Evolutionary conservation across 2,797 vertebrate genomes (phyloP), one percentile per base, ranked within the genome.

Genomic region (Gymnodraco acuticeps): DNA sequence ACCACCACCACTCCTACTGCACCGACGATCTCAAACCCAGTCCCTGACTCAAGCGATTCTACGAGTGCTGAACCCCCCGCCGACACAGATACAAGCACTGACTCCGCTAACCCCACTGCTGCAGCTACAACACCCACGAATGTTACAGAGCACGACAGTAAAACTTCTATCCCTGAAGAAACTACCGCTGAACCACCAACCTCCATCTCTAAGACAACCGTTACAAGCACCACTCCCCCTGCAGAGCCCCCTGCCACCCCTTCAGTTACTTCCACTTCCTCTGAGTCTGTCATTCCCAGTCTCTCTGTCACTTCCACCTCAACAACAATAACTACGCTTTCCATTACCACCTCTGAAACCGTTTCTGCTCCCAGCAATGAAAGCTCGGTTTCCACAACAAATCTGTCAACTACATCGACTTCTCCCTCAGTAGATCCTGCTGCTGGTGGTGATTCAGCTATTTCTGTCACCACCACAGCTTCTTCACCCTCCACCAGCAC

Each of bases 1-100:
- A 12, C 56, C 56, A 59, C 75, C 45, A 54, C 77, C 50, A 41
- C 77, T 54, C 64, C 66, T 0, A 60, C 87, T 65, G 55, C 31
- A 77, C 70, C 14, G 52, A 85, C 89, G 87, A 86, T 81, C 86
- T 87, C 90, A 74, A 50, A 79, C 76, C 75, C 83, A 23, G 63
- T 72, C 73, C 73, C 84, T 14, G 81, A 88, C 79, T 69, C 86
- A n/a, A 73, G 73, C 31, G 19, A 72, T 71, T 43, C 65, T 38
- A 73, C 66, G 47, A 87, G 78, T 86, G 77, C 88, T 82, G 82
- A 66, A 70, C 61, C 66, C 60, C 78, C 82, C 66, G 47, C 86
- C 64, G 84, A 89, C 12, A 33, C 80, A 75, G 85, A 85, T 62
- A 72, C 69, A 81, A 87, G 87, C 88, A 88, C 75, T 67, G 83